Evolutionary conservation across 2,113 vertebrate genomes (phyloP).

Genomic region (Pedionomus torquatus): DNA sequence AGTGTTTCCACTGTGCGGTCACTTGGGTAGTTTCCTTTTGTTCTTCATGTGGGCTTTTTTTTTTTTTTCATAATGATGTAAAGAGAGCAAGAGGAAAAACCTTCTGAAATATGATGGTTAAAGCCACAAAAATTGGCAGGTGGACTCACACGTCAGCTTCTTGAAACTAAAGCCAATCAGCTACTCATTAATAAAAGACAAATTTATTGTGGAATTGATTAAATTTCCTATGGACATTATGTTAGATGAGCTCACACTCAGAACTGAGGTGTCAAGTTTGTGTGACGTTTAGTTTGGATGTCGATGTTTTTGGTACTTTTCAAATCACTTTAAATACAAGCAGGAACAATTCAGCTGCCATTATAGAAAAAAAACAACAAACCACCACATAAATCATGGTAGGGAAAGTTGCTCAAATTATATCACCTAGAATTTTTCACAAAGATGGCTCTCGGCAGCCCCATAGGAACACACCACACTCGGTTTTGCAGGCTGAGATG

Average conservation of each 20-base stretch:
- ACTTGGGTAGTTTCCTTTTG: constrained; percentile 33
- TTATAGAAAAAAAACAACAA: not conserved
- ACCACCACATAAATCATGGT: not conserved
- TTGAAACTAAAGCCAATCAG: not conserved
- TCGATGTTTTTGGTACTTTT: not conserved
- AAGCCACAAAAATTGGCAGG: constrained; percentile 9
- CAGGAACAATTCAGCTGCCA: not conserved
- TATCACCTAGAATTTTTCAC: not conserved
- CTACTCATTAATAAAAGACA: constrained; percentile 2
- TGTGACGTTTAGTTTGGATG: not conserved
- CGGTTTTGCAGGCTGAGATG: not conserved
- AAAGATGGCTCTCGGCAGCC: not conserved
- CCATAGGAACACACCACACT: not conserved
- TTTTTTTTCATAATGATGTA: not conserved
- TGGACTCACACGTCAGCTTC: not conserved
- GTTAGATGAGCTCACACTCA: not conserved
- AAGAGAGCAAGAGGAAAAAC: not conserved
- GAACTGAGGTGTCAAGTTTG: not conserved
- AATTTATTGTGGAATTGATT: not conserved
- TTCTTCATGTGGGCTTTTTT: not conserved
- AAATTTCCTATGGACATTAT: not conserved
- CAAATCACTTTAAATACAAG: not conserved
- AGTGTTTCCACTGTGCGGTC: constrained; percentile 43
- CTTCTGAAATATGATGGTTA: not conserved
- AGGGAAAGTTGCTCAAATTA: not conserved